Percentiles rank a stretch among this genome's conserved stretches.
Evolutionary conservation across 2,888 invertebrate species (phyloP).

Genomic region (Ptilodon capucinus): DNA sequence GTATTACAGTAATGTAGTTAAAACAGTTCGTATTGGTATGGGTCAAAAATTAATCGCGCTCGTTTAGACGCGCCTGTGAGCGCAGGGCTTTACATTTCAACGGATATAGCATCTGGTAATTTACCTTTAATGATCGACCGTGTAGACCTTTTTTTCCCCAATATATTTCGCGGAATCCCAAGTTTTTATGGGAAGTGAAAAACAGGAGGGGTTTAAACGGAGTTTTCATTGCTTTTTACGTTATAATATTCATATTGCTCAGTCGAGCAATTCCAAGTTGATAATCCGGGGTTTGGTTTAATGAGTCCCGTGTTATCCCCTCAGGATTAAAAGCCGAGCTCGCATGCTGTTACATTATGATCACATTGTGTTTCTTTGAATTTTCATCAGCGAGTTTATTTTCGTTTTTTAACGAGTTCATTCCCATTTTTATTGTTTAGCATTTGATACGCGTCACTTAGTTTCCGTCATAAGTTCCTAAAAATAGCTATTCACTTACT

Average conservation of each 20-base stretch:
- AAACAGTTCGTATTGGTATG: too few relatives aligned
- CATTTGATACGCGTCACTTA: not conserved
- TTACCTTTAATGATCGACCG: slow-evolving; percentile 73
- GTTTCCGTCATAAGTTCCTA: too few relatives aligned
- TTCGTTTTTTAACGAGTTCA: slow-evolving; percentile 4
- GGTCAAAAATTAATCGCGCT: too few relatives aligned
- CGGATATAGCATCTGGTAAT: slow-evolving; percentile 71
- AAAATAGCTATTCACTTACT: not conserved
- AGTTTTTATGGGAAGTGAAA: slow-evolving; percentile 75
- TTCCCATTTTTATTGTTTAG: not conserved
- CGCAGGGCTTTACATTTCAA: slow-evolving; percentile 69
- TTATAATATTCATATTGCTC: slow-evolving; percentile 72
- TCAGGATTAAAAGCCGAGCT: slow-evolving; percentile 58
- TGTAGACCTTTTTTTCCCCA: slow-evolving; percentile 70
- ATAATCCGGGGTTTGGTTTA: slow-evolving; percentile 73
- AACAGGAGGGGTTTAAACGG: slow-evolving; percentile 66
- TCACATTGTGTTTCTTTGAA: slow-evolving; percentile 55
- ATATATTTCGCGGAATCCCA: slow-evolving; percentile 70
- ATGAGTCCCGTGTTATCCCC: slow-evolving; percentile 65
- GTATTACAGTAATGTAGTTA: too few relatives aligned
- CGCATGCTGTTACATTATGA: slow-evolving; percentile 44
- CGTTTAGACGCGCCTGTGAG: too few relatives aligned
- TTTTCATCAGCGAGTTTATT: slow-evolving; percentile 38
- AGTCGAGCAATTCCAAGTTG: slow-evolving; percentile 70
- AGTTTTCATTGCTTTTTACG: slow-evolving; percentile 77